These are phyloP conservation scores for Sander lucioperca DNA, from an alignment of 2,113 vertebrate genomes.

Conservation along the genomic window DNA sequence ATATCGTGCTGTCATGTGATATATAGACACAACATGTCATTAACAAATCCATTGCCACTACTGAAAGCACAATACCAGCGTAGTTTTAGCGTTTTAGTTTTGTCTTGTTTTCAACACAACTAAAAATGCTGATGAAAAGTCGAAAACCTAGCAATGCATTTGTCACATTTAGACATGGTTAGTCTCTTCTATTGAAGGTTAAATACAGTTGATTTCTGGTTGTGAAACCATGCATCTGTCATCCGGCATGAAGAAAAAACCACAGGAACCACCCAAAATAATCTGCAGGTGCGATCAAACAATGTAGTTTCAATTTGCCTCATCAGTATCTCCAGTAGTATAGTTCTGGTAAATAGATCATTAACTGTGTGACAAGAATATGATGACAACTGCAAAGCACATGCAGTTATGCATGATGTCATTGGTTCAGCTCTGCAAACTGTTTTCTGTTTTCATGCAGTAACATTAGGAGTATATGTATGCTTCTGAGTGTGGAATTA, in stretches of 20 bases:
- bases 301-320: slow-evolving; percentile 17
- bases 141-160: not conserved
- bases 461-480: not conserved
- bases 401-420: not conserved
- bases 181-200: not conserved
- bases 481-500: not conserved
- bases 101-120: not conserved
- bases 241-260: not conserved
- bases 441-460: not conserved
- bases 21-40: slow-evolving; percentile 37
- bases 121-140: not conserved
- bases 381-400: not conserved
- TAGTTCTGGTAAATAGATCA: not conserved
- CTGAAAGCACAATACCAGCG: not conserved
- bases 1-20: slow-evolving; percentile 15
- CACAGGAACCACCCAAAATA: not conserved
- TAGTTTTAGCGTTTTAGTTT: not conserved
- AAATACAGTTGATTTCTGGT: not conserved
- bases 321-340: not conserved
- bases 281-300: not conserved
- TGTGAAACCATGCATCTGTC: not conserved
- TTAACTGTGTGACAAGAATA: not conserved
- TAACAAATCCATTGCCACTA: not conserved
- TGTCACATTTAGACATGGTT: not conserved
- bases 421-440: not conserved